These are phyloP conservation scores for Perccottus glenii DNA, from an alignment of 2,113 vertebrate species.

Conservation along the genomic window DNA sequence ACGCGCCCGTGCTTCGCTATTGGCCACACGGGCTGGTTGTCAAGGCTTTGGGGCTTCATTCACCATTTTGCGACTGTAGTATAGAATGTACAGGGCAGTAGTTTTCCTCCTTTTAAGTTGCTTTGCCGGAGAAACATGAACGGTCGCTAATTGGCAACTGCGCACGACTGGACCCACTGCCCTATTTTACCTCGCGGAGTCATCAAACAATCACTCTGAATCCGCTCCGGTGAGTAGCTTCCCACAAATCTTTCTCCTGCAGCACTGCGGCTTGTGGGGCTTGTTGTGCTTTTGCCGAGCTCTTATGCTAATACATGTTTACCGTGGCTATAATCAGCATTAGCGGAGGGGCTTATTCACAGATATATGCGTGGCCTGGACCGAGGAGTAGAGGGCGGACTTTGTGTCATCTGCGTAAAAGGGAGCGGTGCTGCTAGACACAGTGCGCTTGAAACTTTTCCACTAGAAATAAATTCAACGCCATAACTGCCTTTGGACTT, in stretches of 20 bases:
- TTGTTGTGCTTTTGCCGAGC: conserved; percentile 32
- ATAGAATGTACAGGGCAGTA: conserved; percentile 84
- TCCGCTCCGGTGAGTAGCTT: conserved; percentile 76
- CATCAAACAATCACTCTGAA: conserved; percentile 28
- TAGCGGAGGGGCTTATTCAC: conserved; percentile 19
- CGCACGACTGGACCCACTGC: conserved; percentile 60
- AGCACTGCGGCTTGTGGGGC: conserved; percentile 73
- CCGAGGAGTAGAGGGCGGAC: conserved; percentile 42
- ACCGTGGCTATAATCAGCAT: conserved; percentile 41
- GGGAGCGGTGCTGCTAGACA: conserved; percentile 72
- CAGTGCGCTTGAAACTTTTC: conserved; percentile 78
- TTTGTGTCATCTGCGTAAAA: conserved; percentile 57
- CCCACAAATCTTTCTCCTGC: conserved; percentile 71
- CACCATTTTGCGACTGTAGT: conserved; percentile 98
- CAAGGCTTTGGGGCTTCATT: conserved; percentile 91
- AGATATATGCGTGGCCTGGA: conserved; percentile 10
- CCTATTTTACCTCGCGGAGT: conserved; percentile 61
- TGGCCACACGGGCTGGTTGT: conserved; percentile 85
- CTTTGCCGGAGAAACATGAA: conserved; percentile 76
- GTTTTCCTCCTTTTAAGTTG: conserved; percentile 79
- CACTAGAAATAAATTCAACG: conserved; percentile 74
- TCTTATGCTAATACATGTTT: conserved; percentile 60
- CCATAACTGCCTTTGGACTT: conserved; percentile 69
- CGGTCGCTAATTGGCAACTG: conserved; percentile 55
- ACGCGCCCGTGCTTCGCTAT: conserved; percentile 75